These are phyloP conservation scores for Columba janthina DNA, from an alignment of 2,113 vertebrate species.

Conservation along the genomic window DNA sequence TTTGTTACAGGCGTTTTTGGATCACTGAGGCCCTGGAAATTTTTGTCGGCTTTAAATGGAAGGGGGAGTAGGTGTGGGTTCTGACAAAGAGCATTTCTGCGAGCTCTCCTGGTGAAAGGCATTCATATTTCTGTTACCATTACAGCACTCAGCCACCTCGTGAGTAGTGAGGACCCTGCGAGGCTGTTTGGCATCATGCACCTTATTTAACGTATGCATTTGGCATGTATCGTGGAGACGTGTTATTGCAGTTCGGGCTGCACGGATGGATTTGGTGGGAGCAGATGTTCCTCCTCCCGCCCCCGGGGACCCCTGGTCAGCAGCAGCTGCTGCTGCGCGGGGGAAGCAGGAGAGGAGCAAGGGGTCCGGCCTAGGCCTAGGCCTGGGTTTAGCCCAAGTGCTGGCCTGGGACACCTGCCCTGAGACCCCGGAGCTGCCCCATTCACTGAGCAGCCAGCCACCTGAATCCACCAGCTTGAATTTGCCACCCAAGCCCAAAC, in stretches of 20 bases:
- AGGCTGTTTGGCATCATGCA: background rate
- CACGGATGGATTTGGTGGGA: background rate
- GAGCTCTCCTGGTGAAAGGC: background rate
- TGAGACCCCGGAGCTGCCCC: background rate
- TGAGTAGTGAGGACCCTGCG: background rate
- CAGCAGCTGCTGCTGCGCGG: background rate
- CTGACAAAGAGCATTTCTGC: background rate
- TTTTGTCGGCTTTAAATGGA: conserved; percentile 12
- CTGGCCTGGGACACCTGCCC: background rate
- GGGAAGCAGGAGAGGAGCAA: background rate
- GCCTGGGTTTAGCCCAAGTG: background rate
- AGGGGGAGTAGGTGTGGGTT: background rate
- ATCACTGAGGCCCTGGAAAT: background rate
- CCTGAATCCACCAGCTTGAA: background rate
- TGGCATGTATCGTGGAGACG: background rate
- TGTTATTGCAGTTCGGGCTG: background rate
- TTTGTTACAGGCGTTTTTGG: conserved; percentile 15
- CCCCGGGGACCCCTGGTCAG: background rate
- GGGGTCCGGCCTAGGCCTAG: too few species aligned
- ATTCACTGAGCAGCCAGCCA: background rate
- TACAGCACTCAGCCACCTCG: background rate
- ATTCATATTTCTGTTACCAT: background rate
- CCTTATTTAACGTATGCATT: background rate
- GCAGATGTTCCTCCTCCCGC: background rate
- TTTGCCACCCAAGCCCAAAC: background rate